Evolutionary conservation across 2,888 invertebrate species (phyloP).

Genomic region (Sphaerolaimus hirsutus): DNA sequence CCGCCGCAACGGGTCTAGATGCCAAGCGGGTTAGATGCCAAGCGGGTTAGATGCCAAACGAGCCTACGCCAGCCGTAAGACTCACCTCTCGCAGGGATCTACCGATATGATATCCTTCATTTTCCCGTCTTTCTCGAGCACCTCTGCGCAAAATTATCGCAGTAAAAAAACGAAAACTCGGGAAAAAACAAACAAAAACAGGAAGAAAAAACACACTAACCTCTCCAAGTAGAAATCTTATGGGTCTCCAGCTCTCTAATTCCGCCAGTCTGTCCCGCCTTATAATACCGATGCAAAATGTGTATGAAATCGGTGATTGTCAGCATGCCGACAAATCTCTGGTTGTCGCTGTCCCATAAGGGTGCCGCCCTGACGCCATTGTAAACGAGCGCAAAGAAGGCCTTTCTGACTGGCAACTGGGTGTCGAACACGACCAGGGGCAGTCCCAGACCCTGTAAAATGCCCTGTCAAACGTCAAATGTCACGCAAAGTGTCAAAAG

Average conservation of each 20-base stretch:
- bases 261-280: conserved; percentile 4
- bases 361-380: conserved; percentile 40
- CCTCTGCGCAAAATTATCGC: background rate
- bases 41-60: too few species aligned
- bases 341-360: conserved; percentile 74
- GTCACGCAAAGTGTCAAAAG: too few species aligned
- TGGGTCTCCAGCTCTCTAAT: conserved; percentile 33
- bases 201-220: background rate
- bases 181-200: background rate
- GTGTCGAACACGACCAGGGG: conserved; percentile 99
- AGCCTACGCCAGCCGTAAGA: too few species aligned
- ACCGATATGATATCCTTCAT: conserved; percentile 29
- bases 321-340: conserved; percentile 51
- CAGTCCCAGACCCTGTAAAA: too few species aligned
- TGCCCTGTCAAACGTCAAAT: too few species aligned
- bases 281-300: conserved; percentile 26
- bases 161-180: background rate
- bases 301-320: conserved; percentile 36
- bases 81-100: conserved; percentile 30
- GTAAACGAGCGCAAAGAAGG: conserved; percentile 94
- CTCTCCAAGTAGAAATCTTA: conserved; percentile 31
- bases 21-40: too few species aligned
- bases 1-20: too few species aligned
- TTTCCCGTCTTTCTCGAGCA: conserved; percentile 17
- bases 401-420: conserved; percentile 83